Conservation (phyloP, 2,888 invertebrate genomes). For the Agonopterix alstromeriana region DNA sequence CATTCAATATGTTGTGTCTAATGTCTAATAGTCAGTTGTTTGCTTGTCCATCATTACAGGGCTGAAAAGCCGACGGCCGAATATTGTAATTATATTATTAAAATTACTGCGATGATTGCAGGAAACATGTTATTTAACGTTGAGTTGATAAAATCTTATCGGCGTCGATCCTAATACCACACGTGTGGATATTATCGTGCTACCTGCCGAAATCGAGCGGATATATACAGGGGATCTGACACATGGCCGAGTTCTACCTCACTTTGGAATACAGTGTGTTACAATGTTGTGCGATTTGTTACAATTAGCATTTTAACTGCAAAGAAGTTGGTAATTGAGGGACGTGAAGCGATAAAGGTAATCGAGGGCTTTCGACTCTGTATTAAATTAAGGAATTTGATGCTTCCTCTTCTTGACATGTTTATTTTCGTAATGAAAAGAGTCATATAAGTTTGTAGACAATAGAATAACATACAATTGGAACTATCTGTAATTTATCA, state of each 20-base stretch:
- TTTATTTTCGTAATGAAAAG: not conserved
- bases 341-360: no score
- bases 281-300: not conserved
- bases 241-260: conserved; percentile 25
- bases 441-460: not conserved
- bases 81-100: conserved; percentile 73
- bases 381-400: no score
- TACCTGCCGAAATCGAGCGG: conserved; percentile 64
- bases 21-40: conserved; percentile 37
- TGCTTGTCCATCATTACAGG: conserved; percentile 42
- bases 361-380: no score
- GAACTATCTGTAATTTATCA: conserved; percentile 20
- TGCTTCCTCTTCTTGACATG: not conserved
- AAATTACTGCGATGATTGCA: conserved; percentile 72
- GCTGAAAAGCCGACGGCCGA: conserved; percentile 55
- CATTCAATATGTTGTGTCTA: conserved; percentile 31
- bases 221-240: conserved; percentile 49
- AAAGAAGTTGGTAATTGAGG: no score
- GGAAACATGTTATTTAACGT: conserved; percentile 76
- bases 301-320: no score
- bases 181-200: conserved; percentile 73
- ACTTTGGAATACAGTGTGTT: not conserved
- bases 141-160: conserved; percentile 69
- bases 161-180: conserved; percentile 59
- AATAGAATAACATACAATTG: not conserved